phyloP scores from a whole-genome alignment of 2,888 invertebrate genomes.

The Leucophora obtusa region DNA sequence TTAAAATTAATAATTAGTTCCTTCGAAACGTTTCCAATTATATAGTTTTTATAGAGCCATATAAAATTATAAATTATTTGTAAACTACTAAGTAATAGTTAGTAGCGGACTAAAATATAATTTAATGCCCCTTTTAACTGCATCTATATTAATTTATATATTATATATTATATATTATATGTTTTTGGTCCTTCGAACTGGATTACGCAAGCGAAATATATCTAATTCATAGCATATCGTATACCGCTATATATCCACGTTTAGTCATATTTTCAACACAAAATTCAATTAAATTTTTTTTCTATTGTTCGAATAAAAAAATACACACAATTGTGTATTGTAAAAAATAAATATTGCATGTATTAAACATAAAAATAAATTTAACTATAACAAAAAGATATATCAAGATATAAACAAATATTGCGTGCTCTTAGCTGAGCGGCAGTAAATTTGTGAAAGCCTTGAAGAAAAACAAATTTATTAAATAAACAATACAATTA shows the following conservation, averaged over 20 bases:
- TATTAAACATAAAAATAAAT: neutral
- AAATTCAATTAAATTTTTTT: neutral
- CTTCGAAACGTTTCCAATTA: neutral
- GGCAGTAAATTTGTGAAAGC: neutral
- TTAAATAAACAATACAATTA: slow-evolving; percentile 46
- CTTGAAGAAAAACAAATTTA: slow-evolving; percentile 7
- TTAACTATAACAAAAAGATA: neutral
- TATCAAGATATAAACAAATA: neutral
- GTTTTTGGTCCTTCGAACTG: too few relatives aligned
- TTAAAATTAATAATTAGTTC: too few relatives aligned
- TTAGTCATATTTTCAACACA: neutral
- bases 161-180: too few relatives aligned
- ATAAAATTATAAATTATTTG: too few relatives aligned
- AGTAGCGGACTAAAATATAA: too few relatives aligned
- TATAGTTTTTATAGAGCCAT: too few relatives aligned
- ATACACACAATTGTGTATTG: neutral
- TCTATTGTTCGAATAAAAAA: neutral
- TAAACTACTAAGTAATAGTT: too few relatives aligned
- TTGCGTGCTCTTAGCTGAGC: neutral
- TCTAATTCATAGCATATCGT: neutral
- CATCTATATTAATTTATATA: too few relatives aligned
- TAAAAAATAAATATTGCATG: neutral
- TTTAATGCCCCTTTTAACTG: too few relatives aligned
- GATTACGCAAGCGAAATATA: too few relatives aligned
- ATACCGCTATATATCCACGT: neutral